A percentile compares a stretch with the other conserved stretches of the same genome.
Conservation (phyloP, 2,888 invertebrate genomes). For the Unio delphinus region DNA sequence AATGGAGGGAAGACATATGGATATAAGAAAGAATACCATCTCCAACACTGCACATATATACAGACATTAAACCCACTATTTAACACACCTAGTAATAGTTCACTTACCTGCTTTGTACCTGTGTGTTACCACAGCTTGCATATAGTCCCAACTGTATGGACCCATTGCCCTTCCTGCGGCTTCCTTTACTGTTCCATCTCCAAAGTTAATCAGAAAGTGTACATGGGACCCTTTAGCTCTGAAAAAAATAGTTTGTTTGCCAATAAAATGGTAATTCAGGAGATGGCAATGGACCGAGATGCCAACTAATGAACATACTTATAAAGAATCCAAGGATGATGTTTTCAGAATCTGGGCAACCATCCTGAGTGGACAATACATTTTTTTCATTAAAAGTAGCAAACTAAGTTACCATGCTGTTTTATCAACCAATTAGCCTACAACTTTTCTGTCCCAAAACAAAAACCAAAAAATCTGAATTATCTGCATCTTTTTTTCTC, state of each 20-base stretch:
- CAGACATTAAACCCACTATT: not conserved
- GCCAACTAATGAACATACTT: too few relatives aligned
- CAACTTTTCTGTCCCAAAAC: too few relatives aligned
- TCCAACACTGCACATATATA: not conserved
- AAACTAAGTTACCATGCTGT: too few relatives aligned
- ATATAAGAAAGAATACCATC: too few relatives aligned
- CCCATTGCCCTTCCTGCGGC: slow-evolving; percentile 27
- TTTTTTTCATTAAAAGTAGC: not conserved
- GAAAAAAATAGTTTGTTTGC: slow-evolving; percentile 7
- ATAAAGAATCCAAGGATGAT: not conserved
- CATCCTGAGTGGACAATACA: not conserved
- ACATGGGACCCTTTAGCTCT: slow-evolving; percentile 61
- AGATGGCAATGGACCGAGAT: too few relatives aligned
- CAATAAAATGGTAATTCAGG: too few relatives aligned
- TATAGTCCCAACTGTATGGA: slow-evolving; percentile 1
- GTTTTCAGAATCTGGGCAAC: not conserved
- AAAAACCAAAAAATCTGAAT: too few relatives aligned
- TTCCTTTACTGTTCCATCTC: slow-evolving; percentile 52
- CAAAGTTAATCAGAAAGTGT: slow-evolving; percentile 64
- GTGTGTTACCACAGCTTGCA: slow-evolving; percentile 35
- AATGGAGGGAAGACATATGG: too few relatives aligned
- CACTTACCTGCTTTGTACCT: slow-evolving; percentile 44
- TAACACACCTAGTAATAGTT: not conserved
- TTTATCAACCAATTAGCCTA: too few relatives aligned
- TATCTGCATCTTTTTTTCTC: too few relatives aligned